phyloP scores from a whole-genome alignment of 2,113 vertebrate genomes.

The Bathybates hornii region DNA sequence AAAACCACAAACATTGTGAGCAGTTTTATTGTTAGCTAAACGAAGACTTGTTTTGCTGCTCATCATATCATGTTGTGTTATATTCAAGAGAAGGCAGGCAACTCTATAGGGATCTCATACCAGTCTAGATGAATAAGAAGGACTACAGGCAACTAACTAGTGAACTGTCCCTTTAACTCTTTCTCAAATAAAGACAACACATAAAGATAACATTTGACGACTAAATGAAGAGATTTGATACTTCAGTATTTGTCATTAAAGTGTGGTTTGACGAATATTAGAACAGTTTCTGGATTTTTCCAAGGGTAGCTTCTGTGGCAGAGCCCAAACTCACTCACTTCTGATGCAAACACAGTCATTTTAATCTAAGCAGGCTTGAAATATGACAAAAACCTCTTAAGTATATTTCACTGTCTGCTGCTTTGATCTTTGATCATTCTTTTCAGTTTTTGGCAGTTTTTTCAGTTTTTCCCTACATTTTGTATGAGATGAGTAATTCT shows the following conservation, averaged over 20 bases:
- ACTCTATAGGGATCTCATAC: background rate
- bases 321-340: background rate
- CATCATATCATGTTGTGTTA: background rate
- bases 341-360: background rate
- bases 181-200: background rate
- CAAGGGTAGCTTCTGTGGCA: background rate
- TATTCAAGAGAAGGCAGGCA: background rate
- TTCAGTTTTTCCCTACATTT: background rate
- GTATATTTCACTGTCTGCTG: background rate
- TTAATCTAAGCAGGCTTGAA: background rate
- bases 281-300: background rate
- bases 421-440: background rate
- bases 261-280: background rate
- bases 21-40: background rate
- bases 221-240: background rate
- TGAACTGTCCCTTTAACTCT: background rate
- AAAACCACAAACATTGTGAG: accelerated
- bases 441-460: background rate
- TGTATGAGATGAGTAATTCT: background rate
- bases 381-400: background rate
- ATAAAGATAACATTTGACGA: background rate
- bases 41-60: background rate
- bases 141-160: background rate
- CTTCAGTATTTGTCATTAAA: background rate
- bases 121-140: background rate